These are phyloP conservation scores for Aquatica leii DNA, from an alignment of 2,888 invertebrate genomes.

Conservation along the genomic window DNA sequence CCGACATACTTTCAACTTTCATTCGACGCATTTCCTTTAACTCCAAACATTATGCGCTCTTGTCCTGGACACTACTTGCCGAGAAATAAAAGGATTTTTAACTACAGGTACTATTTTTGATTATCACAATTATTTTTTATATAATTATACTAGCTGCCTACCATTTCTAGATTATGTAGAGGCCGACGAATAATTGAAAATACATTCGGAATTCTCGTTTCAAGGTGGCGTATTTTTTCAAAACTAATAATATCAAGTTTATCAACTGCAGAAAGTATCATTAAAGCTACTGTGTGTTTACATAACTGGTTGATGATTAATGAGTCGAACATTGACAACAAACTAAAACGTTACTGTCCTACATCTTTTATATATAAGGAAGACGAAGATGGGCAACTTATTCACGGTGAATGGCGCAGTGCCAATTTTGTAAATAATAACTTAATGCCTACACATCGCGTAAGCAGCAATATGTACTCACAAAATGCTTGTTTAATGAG, in stretches of 20 bases:
- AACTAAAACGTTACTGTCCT: no score
- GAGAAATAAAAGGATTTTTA: conserved; percentile 8
- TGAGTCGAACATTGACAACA: no score
- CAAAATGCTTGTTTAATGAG: neutral
- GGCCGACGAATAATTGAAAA: conserved; percentile 8
- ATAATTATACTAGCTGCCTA: no score
- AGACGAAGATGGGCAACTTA: no score
- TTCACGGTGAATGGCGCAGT: no score
- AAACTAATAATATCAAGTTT: no score
- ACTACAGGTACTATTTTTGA: conserved; percentile 1
- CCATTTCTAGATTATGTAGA: conserved; percentile 7
- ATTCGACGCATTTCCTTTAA: conserved; percentile 22
- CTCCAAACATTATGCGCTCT: conserved; percentile 6
- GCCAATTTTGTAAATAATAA: no score
- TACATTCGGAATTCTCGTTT: neutral
- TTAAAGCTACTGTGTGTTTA: neutral
- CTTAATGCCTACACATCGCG: no score
- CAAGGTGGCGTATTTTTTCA: neutral
- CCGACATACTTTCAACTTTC: no score
- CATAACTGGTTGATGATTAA: neutral
- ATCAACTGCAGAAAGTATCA: neutral
- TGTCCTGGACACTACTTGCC: conserved; percentile 2
- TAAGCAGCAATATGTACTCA: neutral
- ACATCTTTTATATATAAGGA: no score
- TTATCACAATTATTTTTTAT: conserved; percentile 11